These are phyloP conservation scores for Heliconius himera DNA, from an alignment of 1,140 invertebrate genomes.

Conservation along the genomic window DNA sequence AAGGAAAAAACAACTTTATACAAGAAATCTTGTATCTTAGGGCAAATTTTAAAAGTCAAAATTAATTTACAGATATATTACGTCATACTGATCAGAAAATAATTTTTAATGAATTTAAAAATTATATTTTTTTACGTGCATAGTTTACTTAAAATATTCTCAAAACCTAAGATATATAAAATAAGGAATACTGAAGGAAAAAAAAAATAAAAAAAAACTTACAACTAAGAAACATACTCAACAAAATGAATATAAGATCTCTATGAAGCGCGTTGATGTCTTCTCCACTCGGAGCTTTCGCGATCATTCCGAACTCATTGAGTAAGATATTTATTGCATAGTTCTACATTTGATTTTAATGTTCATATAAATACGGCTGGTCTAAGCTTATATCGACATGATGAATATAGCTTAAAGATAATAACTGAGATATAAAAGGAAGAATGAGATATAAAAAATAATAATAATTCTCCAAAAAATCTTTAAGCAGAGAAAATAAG, in stretches of 20 bases:
- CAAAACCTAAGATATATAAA: too few relatives aligned
- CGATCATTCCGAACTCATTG: background rate
- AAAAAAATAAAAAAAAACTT: too few relatives aligned
- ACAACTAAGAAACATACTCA: background rate
- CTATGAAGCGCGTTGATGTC: constrained; percentile 52
- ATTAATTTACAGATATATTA: background rate
- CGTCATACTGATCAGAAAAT: too few relatives aligned
- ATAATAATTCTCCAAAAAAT: too few relatives aligned
- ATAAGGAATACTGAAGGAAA: too few relatives aligned
- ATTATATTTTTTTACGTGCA: too few relatives aligned
- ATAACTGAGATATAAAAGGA: too few relatives aligned
- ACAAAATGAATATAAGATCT: background rate
- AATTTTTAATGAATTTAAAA: too few relatives aligned
- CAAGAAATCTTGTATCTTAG: background rate
- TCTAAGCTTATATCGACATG: background rate
- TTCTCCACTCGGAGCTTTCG: constrained; percentile 46
- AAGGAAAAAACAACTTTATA: constrained; percentile 9
- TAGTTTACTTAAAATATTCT: too few relatives aligned
- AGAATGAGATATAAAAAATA: too few relatives aligned
- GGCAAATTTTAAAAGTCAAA: background rate
- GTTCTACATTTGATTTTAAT: constrained; percentile 8
- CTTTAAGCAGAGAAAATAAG: too few relatives aligned
- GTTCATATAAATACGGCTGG: background rate
- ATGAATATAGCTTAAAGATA: background rate
- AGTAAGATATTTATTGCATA: constrained; percentile 12